phyloP scores from a whole-genome alignment of 2,888 invertebrate genomes.

The Lasioglossum lativentre region DNA sequence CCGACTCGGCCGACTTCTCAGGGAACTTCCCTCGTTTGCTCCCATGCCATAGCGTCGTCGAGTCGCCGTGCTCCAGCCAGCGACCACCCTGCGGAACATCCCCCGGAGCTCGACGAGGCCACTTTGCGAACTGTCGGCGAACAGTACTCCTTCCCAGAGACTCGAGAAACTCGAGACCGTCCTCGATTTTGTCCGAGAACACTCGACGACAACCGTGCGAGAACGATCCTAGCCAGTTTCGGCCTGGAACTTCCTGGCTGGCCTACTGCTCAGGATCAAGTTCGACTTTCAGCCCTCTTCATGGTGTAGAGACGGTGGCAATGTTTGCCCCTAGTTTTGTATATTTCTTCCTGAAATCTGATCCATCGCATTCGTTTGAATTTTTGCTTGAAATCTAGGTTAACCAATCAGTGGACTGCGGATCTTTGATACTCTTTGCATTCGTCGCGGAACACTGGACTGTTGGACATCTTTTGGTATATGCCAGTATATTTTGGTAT shows the following conservation, averaged over 20 bases:
- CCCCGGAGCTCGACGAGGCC: slow-evolving; percentile 18
- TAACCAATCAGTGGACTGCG: too few relatives aligned
- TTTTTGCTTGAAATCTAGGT: too few relatives aligned
- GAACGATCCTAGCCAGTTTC: slow-evolving; percentile 1
- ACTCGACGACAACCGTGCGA: slow-evolving; percentile 34
- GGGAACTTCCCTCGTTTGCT: slow-evolving; percentile 34
- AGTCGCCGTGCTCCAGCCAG: background rate
- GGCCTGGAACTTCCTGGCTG: background rate
- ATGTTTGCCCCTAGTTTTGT: background rate
- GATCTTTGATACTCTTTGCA: too few relatives aligned
- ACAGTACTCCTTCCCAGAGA: background rate
- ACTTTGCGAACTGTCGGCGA: slow-evolving; percentile 37
- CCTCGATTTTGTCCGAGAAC: slow-evolving; percentile 6
- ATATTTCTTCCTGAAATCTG: too few relatives aligned
- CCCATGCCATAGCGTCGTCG: background rate
- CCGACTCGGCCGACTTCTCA: background rate
- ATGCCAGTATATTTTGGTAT: too few relatives aligned
- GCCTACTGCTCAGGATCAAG: background rate
- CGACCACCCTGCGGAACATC: background rate
- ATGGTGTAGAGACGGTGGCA: background rate
- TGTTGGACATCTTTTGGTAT: too few relatives aligned
- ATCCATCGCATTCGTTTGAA: too few relatives aligned
- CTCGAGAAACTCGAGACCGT: background rate
- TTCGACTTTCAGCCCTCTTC: background rate
- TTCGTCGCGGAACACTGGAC: too few relatives aligned